Base-by-base conservation (phyloP, 2,797 vertebrate species). In the Eremophila alpestris region DNA sequence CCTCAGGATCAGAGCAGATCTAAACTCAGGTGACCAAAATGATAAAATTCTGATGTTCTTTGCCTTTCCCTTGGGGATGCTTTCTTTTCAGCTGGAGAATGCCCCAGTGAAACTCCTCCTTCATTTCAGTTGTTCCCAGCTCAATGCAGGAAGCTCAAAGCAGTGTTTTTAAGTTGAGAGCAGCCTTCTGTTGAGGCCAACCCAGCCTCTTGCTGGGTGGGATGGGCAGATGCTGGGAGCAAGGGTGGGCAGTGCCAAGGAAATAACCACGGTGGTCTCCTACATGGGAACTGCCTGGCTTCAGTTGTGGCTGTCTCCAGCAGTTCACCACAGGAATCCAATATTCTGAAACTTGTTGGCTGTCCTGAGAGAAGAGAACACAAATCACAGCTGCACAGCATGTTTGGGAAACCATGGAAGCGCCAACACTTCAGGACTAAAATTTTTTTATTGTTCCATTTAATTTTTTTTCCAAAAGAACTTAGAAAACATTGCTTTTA, bases 181-280 rank as follows among this genome's bases (percentile, higher is more conserved):
- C 32, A 74, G 62, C 41, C 5, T 40, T 62, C 8, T 29, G 9
- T 9, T 23, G 11, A 29, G 34, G 60, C 32, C 29, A 36, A 17
- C 7, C 22, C 29, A 74, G 36, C 13, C n/a, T 32, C 45, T 36
- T 56, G 48, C 54, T 8, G 64, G 27, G 65, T 63, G 38, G 54
- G 45, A 41, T 63, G 54, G 52, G 45, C 49, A 79, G 59, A 24
- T 21, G 20, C 52, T 0, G 0, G 46, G 22, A 19, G 8, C 0
- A 6, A 73, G 55, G 40, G 7, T 5, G 21, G 71, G 32, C 54
- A 11, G 26, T 15, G 16, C 9, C 2, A 6, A 20, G 59, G 73
- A 52, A 70, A 32, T 32, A 46, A 52, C 32, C 10, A 3, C 0
- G 1, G 10, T 1, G 0, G 6, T 9, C 46, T 30, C 54, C 34